A percentile compares a stretch with the other conserved stretches of the same genome.
Conservation (phyloP, 1,140 invertebrate genomes). For the Lineus longissimus region DNA sequence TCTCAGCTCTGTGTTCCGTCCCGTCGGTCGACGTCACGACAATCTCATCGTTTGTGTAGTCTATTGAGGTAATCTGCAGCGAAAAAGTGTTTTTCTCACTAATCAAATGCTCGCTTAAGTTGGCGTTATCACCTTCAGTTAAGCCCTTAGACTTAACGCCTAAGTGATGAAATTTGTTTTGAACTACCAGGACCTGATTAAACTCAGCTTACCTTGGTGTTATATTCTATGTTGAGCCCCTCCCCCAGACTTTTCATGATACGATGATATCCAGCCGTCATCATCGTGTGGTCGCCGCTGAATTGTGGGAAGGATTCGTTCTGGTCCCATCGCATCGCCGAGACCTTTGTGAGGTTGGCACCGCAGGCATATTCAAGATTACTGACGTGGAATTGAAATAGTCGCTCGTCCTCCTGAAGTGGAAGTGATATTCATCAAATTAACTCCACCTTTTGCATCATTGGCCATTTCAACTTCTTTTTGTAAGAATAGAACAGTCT, state of each 20-base stretch:
- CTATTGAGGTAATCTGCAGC: conserved; percentile 39
- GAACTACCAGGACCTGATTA: no score
- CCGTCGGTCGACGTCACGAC: conserved; percentile 28
- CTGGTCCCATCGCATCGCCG: conserved; percentile 54
- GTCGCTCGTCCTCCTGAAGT: conserved; percentile 42
- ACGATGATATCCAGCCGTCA: conserved; percentile 34
- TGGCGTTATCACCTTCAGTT: no score
- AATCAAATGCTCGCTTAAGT: no score
- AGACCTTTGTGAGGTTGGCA: conserved; percentile 41
- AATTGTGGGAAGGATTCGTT: conserved; percentile 54
- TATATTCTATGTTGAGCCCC: conserved; percentile 41
- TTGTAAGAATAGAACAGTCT: not conserved
- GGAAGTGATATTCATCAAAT: not conserved
- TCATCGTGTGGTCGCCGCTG: conserved; percentile 42
- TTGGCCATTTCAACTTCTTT: not conserved
- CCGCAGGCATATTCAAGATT: conserved; percentile 56
- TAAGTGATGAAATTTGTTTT: no score
- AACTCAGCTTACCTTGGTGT: conserved; percentile 38
- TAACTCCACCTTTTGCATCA: not conserved
- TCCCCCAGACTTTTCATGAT: conserved; percentile 40
- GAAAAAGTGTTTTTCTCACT: not conserved
- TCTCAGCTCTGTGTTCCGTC: conserved; percentile 28
- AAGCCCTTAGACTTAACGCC: no score
- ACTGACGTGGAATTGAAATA: conserved; percentile 52
- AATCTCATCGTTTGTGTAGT: conserved; percentile 40